These are phyloP conservation scores for Melanotaenia boesemani DNA, from an alignment of 2,797 vertebrate species.

Conservation along the genomic window DNA sequence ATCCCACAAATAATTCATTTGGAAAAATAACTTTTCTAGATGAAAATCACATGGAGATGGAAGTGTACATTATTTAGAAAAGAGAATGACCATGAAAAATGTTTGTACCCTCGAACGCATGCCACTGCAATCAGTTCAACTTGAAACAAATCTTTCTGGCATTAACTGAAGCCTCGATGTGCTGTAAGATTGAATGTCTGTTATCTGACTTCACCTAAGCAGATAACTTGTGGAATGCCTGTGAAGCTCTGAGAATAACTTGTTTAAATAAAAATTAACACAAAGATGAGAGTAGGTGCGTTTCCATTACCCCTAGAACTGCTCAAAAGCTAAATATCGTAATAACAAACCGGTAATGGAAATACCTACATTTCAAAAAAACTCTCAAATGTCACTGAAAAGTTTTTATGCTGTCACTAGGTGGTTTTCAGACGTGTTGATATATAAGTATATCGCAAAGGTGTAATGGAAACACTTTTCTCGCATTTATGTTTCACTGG, in stretches of 20 bases:
- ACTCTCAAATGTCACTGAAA: no score
- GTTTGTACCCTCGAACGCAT: conserved; percentile 9
- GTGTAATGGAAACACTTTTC: no score
- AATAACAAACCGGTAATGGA: no score
- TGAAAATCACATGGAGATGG: background rate
- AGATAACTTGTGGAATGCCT: background rate
- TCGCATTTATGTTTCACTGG: no score
- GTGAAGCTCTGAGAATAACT: background rate
- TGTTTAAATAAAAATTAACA: background rate
- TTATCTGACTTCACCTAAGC: background rate
- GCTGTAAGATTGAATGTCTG: background rate
- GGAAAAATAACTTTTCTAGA: conserved; percentile 15
- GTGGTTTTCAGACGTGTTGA: no score
- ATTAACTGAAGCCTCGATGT: conserved; percentile 17
- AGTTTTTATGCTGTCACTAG: no score
- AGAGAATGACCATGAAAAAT: conserved; percentile 22
- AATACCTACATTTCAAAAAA: no score
- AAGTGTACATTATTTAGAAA: conserved; percentile 42
- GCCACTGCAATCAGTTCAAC: conserved; percentile 19
- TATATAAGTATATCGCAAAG: no score
- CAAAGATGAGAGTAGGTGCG: background rate
- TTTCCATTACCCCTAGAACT: no score
- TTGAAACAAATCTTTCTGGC: conserved; percentile 31
- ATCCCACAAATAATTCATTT: conserved; percentile 27
- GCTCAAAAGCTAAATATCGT: no score